Evolutionary conservation across 2,113 vertebrate species (phyloP).

Genomic region (Hyperopisus bebe): DNA sequence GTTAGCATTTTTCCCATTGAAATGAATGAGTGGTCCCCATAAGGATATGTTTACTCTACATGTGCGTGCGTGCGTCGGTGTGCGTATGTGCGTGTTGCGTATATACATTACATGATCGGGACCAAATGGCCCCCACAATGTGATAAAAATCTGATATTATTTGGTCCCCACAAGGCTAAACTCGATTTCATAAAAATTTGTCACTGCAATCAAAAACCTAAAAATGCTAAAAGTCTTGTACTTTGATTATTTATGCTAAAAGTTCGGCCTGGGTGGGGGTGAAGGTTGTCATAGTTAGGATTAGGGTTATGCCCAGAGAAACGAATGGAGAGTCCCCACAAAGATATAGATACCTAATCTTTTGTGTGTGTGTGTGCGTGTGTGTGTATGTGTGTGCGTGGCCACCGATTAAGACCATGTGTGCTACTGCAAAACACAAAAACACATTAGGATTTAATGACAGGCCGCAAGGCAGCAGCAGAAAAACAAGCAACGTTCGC

Average conservation of each 20-base stretch:
- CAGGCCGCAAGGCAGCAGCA: background rate
- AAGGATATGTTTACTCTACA: no score
- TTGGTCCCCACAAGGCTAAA: background rate
- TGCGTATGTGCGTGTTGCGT: background rate
- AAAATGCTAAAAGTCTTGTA: background rate
- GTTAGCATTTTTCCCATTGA: no score
- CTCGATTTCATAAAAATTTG: background rate
- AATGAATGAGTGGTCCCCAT: no score
- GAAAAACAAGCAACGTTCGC: background rate
- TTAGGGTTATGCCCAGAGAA: no score
- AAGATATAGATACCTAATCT: no score
- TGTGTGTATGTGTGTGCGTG: background rate
- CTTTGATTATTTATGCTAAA: no score
- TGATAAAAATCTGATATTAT: no score
- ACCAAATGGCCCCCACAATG: background rate
- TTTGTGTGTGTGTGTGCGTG: background rate
- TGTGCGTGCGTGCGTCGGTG: no score
- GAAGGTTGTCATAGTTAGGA: no score
- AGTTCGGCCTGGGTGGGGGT: no score
- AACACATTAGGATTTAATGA: background rate
- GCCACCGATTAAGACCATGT: background rate
- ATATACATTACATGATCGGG: background rate
- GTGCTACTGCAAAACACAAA: background rate
- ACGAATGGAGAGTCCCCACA: no score
- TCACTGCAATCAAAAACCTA: background rate